Evolutionary conservation across 2,888 invertebrate genomes (phyloP).

Genomic region (Dicranocentrus wangi): DNA sequence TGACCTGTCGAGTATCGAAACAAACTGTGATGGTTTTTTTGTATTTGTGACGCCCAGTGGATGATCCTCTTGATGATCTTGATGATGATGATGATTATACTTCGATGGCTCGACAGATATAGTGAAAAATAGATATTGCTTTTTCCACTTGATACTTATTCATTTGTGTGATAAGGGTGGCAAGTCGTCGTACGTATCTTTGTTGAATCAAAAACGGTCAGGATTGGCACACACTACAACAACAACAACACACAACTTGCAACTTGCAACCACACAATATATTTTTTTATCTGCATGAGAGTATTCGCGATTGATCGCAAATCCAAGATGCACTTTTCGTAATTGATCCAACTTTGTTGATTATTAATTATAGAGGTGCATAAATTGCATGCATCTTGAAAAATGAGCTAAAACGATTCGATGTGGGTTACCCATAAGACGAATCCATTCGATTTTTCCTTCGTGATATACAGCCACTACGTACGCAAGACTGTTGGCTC

Average conservation of each 20-base stretch:
- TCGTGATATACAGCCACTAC: no score
- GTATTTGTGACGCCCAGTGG: slow-evolving; percentile 27
- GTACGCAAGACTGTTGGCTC: no score
- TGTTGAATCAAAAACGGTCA: neutral
- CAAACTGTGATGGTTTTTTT: neutral
- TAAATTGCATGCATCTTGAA: slow-evolving; percentile 24
- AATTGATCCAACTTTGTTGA: slow-evolving; percentile 30
- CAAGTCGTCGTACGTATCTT: slow-evolving; percentile 22
- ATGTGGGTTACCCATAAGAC: slow-evolving; percentile 17
- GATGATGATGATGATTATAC: slow-evolving; percentile 33
- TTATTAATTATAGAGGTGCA: slow-evolving; percentile 37
- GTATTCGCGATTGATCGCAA: neutral
- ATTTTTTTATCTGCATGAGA: slow-evolving; percentile 2
- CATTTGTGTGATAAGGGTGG: slow-evolving; percentile 18
- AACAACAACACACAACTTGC: no score
- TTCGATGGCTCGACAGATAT: slow-evolving; percentile 33
- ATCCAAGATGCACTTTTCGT: slow-evolving; percentile 18
- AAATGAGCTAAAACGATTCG: slow-evolving; percentile 21
- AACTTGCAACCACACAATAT: no score
- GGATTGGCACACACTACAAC: no score
- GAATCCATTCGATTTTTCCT: neutral
- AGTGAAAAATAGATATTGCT: slow-evolving; percentile 40
- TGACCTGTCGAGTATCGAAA: slow-evolving; percentile 14
- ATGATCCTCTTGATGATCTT: slow-evolving; percentile 11
- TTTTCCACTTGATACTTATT: slow-evolving; percentile 5